Conservation (phyloP, 2,888 invertebrate genomes). For the Dinocampus coccinellae region DNA sequence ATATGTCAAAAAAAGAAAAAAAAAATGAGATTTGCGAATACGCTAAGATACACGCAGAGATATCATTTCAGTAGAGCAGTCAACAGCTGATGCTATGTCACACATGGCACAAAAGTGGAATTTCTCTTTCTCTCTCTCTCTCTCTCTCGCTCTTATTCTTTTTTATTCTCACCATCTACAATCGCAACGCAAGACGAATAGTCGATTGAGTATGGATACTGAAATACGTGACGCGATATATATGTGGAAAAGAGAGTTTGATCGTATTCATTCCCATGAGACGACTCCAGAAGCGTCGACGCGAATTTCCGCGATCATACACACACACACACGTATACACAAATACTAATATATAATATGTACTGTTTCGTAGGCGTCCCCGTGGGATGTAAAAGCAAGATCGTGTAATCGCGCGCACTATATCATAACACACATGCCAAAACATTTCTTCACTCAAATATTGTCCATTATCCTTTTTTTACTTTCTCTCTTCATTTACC, state of each 20-base stretch:
- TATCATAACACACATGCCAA: neutral
- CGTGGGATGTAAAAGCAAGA: conserved; percentile 31
- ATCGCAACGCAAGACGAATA: conserved; percentile 7
- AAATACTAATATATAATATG: neutral
- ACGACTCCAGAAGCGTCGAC: neutral
- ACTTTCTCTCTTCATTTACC: neutral
- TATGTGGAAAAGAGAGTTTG: conserved; percentile 17
- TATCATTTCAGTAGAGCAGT: conserved; percentile 14
- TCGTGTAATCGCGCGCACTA: conserved; percentile 16
- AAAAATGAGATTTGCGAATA: neutral
- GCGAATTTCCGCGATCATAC: neutral
- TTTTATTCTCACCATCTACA: too few species aligned
- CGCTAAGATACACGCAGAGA: neutral
- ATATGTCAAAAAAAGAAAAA: conserved; percentile 4
- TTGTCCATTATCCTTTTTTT: conserved; percentile 1
- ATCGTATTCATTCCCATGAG: conserved; percentile 19
- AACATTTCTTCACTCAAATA: conserved; percentile 6
- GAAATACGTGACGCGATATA: neutral
- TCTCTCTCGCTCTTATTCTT: too few species aligned
- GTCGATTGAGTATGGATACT: conserved; percentile 7
- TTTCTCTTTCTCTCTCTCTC: neutral
- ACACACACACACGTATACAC: neutral
- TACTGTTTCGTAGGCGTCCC: conserved; percentile 28
- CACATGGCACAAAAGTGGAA: neutral
- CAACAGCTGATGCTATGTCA: neutral